These are phyloP conservation scores for Macrobrachium rosenbergii DNA, from an alignment of 1,140 invertebrate genomes.

Conservation along the genomic window DNA sequence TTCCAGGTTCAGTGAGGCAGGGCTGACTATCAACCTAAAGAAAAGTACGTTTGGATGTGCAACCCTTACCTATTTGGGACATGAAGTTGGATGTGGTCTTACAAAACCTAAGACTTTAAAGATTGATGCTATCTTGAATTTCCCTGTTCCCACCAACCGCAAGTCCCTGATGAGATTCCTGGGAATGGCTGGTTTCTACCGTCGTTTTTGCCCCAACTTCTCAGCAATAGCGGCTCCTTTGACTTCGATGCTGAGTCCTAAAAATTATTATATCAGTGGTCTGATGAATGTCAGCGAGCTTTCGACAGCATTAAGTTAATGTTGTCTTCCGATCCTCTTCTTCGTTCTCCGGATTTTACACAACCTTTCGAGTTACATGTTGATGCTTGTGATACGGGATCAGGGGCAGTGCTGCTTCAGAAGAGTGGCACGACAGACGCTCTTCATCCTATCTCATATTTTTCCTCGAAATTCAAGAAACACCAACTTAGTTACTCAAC, in stretches of 20 bases:
- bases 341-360: neutral
- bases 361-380: too few relatives aligned
- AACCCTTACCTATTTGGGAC: neutral
- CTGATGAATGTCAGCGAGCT: conserved; percentile 4
- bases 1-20: neutral
- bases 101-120: neutral
- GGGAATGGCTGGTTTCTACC: too few relatives aligned
- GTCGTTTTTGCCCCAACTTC: too few relatives aligned
- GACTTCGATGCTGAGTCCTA: too few relatives aligned
- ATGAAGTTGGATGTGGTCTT: neutral
- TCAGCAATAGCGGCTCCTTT: too few relatives aligned
- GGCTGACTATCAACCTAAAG: neutral
- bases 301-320: neutral
- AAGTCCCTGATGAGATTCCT: too few relatives aligned
- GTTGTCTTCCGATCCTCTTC: conserved; percentile 9
- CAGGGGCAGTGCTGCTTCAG: too few relatives aligned
- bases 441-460: too few relatives aligned
- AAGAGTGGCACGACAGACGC: too few relatives aligned
- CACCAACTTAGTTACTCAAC: too few relatives aligned
- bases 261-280: neutral
- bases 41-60: conserved; percentile 10
- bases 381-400: too few relatives aligned
- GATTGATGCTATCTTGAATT: neutral
- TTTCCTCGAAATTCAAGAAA: too few relatives aligned
- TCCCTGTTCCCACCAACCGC: neutral